These are phyloP conservation scores for Mystacornis crossleyi DNA, from an alignment of 2,113 vertebrate genomes.

Conservation along the genomic window DNA sequence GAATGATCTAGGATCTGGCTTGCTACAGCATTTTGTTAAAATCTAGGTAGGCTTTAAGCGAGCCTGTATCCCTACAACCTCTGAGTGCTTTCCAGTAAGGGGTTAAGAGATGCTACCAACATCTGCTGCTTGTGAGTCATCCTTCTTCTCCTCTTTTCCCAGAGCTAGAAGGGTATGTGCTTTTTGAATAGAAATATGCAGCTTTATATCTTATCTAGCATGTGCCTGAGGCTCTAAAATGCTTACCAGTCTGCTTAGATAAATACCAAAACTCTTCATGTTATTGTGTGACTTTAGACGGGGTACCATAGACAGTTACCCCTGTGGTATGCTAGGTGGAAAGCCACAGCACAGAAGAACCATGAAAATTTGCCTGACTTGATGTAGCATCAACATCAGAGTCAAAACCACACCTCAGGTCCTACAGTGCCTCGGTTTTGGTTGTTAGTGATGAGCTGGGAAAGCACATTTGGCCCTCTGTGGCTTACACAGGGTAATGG, in stretches of 20 bases:
- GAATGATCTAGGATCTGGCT: background rate
- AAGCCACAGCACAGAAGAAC: background rate
- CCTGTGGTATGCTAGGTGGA: background rate
- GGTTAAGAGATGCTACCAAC: background rate
- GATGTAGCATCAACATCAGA: background rate
- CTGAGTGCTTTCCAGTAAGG: background rate
- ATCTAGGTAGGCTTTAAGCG: background rate
- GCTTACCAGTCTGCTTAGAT: background rate
- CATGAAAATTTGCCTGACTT: background rate
- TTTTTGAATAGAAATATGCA: background rate
- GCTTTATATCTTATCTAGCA: background rate
- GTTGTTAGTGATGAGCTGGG: background rate
- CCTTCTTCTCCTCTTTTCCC: background rate
- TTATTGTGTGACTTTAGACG: background rate
- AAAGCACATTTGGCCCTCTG: background rate
- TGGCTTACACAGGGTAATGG: background rate
- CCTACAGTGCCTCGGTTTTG: accelerated
- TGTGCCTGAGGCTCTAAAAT: background rate
- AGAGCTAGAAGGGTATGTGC: background rate
- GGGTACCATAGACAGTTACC: background rate
- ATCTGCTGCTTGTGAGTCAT: slow-evolving; percentile 1
- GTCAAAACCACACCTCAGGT: background rate
- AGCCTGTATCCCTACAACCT: background rate
- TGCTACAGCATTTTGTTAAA: background rate
- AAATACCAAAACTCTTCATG: background rate